Conservation (phyloP, 2,888 invertebrate species). For the Orchestes rusci region DNA sequence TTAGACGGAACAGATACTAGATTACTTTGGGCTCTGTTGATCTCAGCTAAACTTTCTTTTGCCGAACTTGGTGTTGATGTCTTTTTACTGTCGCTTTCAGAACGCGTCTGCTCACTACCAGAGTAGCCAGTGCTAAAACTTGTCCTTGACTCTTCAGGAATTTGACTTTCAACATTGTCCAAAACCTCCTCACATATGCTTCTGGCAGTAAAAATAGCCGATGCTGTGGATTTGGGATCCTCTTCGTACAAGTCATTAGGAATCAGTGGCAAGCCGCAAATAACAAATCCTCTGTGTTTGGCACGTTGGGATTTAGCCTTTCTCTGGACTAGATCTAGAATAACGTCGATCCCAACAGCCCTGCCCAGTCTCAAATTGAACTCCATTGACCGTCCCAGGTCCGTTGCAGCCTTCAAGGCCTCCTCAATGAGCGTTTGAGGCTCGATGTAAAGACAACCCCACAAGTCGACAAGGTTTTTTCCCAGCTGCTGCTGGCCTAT, state of each 20-base stretch:
- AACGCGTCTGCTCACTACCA: too few relatives aligned
- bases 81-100: too few relatives aligned
- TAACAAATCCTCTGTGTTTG: constrained; percentile 55
- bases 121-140: too few relatives aligned
- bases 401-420: constrained; percentile 51
- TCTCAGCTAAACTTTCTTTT: too few relatives aligned
- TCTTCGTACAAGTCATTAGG: constrained; percentile 42
- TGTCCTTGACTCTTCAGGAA: neutral
- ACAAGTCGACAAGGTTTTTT: constrained; percentile 49
- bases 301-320: constrained; percentile 49
- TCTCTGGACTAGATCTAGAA: constrained; percentile 48
- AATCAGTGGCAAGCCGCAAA: constrained; percentile 60
- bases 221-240: constrained; percentile 40
- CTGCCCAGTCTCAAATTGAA: constrained; percentile 52
- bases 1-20: constrained; percentile 8
- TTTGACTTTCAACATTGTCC: neutral
- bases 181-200: constrained; percentile 42
- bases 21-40: too few relatives aligned
- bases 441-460: constrained; percentile 53
- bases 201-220: constrained; percentile 40
- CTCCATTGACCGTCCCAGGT: constrained; percentile 52
- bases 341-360: constrained; percentile 46
- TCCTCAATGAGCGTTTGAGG: constrained; percentile 50
- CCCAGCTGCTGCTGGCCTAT: constrained; percentile 49
- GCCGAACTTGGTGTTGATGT: too few relatives aligned